These are phyloP conservation scores for Lagenorhynchus albirostris DNA, from an alignment of 2,113 vertebrate species.

Conservation along the genomic window DNA sequence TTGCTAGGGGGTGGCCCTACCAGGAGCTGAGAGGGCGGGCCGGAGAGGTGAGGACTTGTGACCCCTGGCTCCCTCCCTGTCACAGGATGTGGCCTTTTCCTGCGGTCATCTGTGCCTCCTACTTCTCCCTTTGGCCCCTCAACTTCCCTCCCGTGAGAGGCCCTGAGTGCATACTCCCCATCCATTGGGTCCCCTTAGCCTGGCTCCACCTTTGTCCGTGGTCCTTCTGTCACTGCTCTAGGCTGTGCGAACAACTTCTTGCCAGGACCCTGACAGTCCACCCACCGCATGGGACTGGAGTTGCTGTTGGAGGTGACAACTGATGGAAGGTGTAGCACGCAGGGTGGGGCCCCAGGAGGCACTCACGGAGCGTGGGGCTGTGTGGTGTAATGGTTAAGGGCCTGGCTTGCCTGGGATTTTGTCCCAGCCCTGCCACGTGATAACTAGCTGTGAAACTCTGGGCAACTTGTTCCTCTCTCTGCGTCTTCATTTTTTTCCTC, in stretches of 20 bases:
- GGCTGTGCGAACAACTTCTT: neutral
- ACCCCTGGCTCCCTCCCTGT: too few relatives aligned
- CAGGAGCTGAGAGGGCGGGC: neutral
- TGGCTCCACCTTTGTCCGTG: neutral
- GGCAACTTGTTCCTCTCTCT: accelerated
- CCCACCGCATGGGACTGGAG: neutral
- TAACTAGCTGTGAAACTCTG: accelerated
- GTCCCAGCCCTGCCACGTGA: neutral
- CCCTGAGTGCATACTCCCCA: accelerated
- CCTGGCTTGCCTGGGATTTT: neutral
- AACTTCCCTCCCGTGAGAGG: neutral
- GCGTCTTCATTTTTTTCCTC: neutral
- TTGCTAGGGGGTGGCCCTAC: accelerated
- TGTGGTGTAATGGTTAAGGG: neutral
- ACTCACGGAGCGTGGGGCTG: accelerated
- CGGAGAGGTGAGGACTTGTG: neutral
- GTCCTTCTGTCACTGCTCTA: neutral
- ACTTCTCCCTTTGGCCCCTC: neutral
- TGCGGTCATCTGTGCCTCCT: neutral
- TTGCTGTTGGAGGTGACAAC: accelerated
- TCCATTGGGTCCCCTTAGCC: too few relatives aligned
- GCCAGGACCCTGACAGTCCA: accelerated
- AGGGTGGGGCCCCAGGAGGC: neutral
- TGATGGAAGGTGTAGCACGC: accelerated
- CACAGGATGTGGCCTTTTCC: neutral